Evolutionary conservation across 2,797 vertebrate species (phyloP), one percentile per base, ranked within the genome.

Genomic region (Xerus rutilus): DNA sequence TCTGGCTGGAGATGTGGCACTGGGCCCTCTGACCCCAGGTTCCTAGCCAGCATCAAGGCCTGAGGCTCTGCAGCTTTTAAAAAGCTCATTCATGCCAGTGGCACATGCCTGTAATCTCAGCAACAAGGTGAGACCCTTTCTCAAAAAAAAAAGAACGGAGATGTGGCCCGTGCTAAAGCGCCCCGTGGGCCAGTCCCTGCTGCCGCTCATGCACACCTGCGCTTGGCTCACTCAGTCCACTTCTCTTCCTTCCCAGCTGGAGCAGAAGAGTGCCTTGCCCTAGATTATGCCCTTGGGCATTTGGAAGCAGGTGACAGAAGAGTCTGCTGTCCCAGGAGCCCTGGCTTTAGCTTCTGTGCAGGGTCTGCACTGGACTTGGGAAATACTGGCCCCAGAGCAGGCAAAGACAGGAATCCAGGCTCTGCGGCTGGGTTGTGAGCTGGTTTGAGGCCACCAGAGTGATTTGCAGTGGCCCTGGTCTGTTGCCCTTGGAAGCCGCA

Each of bases 391-490:
- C 45, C 72, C 1, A 7, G 82, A 2, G 59, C 23, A 15, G 35
- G 15, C 4, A 15, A 30, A 4, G 30, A 1, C 18, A 32, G 69
- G 79, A 20, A 18, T 76, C 25, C 76, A 9, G 54, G 21, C 4
- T 18, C 74, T 45, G 0, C 7, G 35, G 25, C 88, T 18, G 32
- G 18, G 65, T 9, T 14, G 3, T 1, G 72, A 89, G 84, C 49
- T 7, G 4, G 57, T 52, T 28, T 52, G 52, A 47, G 54, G 2
- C 21, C 23, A 2, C 15, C 0, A 0, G 1, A 0, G 4, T n/a
- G 45, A 49, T 64, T 72, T 69, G 45, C 18, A 1, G 43, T 20
- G 45, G 69, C 72, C 57, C n/a, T 64, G 28, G 6, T 72, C 90
- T 57, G n/a, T 57, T 49, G 45, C 94, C 91, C 86, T 83, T 17